A percentile compares a stretch with the other conserved stretches of the same genome.
Conservation (phyloP, 2,888 invertebrate genomes). For the Anoplius nigerrimus region DNA sequence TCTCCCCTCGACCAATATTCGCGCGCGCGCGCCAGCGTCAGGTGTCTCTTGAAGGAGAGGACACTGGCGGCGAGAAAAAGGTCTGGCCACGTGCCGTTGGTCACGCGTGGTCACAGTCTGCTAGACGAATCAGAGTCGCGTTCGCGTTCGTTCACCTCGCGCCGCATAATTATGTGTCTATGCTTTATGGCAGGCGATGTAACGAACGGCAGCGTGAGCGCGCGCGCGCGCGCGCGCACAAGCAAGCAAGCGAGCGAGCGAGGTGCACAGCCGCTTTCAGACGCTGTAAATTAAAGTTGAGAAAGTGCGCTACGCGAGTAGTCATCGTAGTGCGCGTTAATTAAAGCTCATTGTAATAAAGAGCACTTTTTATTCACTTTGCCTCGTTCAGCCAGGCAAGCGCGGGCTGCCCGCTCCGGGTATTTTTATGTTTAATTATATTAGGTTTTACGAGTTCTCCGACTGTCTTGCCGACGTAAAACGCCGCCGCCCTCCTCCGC, state of each 20-base stretch:
- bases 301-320: conserved; percentile 62
- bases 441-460: conserved; percentile 61
- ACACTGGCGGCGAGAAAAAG: conserved; percentile 29
- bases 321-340: conserved; percentile 66
- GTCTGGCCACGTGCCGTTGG: conserved; percentile 19
- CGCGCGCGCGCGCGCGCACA: neutral
- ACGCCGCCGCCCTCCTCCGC: conserved; percentile 30
- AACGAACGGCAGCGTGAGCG: conserved; percentile 49
- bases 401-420: conserved; percentile 36
- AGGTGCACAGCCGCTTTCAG: conserved; percentile 51
- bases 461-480: conserved; percentile 50
- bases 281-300: conserved; percentile 67
- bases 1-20: too few relatives aligned
- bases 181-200: conserved; percentile 59
- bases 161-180: conserved; percentile 60
- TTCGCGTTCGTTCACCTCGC: conserved; percentile 53
- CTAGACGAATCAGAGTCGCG: conserved; percentile 50
- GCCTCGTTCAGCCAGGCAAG: conserved; percentile 56
- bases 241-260: conserved; percentile 5
- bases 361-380: conserved; percentile 67
- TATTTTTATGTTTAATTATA: conserved; percentile 70
- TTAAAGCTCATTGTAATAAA: conserved; percentile 72
- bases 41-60: too few relatives aligned
- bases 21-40: too few relatives aligned
- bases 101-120: too few relatives aligned